Percentiles rank a stretch among this genome's conserved stretches.
These are phyloP conservation scores for Varanus salvator DNA, from an alignment of 2,113 vertebrate genomes.

Conservation along the genomic window DNA sequence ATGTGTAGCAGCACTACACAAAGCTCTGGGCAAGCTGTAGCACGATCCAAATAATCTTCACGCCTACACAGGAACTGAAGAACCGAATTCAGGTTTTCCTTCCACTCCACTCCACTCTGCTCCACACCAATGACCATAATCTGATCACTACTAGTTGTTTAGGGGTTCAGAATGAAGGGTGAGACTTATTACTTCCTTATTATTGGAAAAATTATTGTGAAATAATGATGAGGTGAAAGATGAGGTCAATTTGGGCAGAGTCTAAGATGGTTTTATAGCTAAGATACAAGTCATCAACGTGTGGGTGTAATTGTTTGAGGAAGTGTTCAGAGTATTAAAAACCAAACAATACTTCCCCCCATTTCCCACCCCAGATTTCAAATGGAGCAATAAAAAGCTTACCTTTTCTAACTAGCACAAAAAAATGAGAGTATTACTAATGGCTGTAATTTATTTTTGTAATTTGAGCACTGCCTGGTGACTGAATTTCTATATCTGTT, in stretches of 20 bases:
- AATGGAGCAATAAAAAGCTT: background rate
- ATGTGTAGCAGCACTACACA: background rate
- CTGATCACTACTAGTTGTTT: constrained; percentile 15
- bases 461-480: constrained; percentile 14
- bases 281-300: background rate
- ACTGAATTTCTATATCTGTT: background rate
- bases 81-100: background rate
- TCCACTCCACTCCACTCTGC: background rate
- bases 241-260: background rate
- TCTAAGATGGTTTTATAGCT: background rate
- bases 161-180: background rate
- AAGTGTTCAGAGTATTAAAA: constrained; percentile 24
- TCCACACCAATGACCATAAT: background rate
- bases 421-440: constrained; percentile 20
- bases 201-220: constrained; percentile 14
- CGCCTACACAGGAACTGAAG: background rate
- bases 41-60: background rate
- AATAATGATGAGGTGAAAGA: background rate
- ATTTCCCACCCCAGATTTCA: constrained; percentile 11
- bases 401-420: constrained; percentile 21
- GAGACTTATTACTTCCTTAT: background rate
- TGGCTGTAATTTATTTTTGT: background rate
- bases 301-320: background rate
- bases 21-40: background rate
- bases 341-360: background rate